Conservation (phyloP, 2,797 vertebrate genomes). For the Parauchenoglanis ngamensis region DNA sequence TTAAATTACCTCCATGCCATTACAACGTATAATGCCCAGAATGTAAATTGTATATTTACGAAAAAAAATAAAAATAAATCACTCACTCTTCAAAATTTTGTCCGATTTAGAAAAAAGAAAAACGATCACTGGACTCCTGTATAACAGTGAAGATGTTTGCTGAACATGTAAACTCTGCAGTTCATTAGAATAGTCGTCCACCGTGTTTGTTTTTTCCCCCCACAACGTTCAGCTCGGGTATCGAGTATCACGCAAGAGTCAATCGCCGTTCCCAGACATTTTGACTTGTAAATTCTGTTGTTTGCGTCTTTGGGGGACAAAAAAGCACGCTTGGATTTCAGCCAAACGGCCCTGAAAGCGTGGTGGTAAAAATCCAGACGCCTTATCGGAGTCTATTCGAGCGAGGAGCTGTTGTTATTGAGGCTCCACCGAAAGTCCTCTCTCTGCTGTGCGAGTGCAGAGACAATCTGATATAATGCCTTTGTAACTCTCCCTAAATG, state of each 20-base stretch:
- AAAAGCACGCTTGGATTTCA: constrained; percentile 17
- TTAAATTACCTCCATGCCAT: neutral
- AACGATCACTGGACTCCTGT: too few relatives aligned
- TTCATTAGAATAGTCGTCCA: constrained; percentile 8
- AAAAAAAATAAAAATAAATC: too few relatives aligned
- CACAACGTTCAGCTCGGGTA: too few relatives aligned
- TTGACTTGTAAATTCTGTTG: constrained; percentile 41
- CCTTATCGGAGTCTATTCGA: constrained; percentile 46
- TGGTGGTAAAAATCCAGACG: constrained; percentile 35
- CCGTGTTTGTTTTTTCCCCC: neutral
- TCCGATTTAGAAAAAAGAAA: neutral
- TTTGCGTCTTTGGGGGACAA: constrained; percentile 9
- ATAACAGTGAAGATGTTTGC: neutral
- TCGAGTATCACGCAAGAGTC: neutral
- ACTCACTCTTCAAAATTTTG: neutral
- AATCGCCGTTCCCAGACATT: neutral
- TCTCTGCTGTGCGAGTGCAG: constrained; percentile 36
- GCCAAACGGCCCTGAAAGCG: constrained; percentile 37
- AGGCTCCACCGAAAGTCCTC: constrained; percentile 44
- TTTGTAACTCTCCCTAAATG: constrained; percentile 50
- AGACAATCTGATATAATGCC: constrained; percentile 55
- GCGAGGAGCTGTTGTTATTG: constrained; percentile 48
- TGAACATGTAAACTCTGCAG: neutral
- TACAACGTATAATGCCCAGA: neutral
- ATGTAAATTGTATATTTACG: neutral